Evolutionary conservation across 2,888 invertebrate genomes (phyloP).

Genomic region (Cataglyphis albicans): DNA sequence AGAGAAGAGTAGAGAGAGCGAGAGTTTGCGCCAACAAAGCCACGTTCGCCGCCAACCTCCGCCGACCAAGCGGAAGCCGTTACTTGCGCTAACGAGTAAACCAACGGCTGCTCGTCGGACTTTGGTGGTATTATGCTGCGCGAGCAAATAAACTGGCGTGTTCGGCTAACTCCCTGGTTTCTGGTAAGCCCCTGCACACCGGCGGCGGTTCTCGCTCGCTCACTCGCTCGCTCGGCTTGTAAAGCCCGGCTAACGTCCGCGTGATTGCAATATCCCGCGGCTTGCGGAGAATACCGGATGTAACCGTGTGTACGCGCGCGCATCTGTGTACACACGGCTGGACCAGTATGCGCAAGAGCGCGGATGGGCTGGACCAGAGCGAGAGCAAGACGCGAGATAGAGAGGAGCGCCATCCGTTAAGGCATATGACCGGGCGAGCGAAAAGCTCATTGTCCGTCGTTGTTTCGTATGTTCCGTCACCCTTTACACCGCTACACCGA

Average conservation of each 20-base stretch:
- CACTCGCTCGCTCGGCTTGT: constrained; percentile 61
- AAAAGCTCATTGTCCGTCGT: constrained; percentile 66
- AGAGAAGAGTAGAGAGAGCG: background rate
- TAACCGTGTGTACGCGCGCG: constrained; percentile 62
- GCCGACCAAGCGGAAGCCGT: constrained; percentile 73
- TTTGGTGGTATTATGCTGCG: constrained; percentile 76
- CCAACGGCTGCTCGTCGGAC: constrained; percentile 77
- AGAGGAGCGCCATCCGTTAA: constrained; percentile 41
- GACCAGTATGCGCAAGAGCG: constrained; percentile 23
- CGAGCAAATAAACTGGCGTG: constrained; percentile 77
- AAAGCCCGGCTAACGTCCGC: constrained; percentile 77
- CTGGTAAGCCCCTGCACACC: constrained; percentile 77
- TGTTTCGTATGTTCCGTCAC: constrained; percentile 43
- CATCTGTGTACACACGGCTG: constrained; percentile 57
- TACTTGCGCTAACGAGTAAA: constrained; percentile 78
- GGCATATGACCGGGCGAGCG: constrained; percentile 35
- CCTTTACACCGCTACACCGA: constrained; percentile 31
- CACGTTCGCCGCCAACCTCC: constrained; percentile 52
- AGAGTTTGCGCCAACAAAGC: constrained; percentile 71
- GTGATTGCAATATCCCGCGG: constrained; percentile 78
- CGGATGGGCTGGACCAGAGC: constrained; percentile 9
- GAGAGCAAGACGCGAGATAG: constrained; percentile 6
- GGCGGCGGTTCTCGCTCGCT: constrained; percentile 61
- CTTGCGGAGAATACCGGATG: constrained; percentile 74
- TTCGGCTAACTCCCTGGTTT: constrained; percentile 77